A percentile compares a stretch with the other conserved stretches of the same genome.
These are phyloP conservation scores for Dicrurus megarhynchus DNA, from an alignment of 2,113 vertebrate species.

Conservation along the genomic window DNA sequence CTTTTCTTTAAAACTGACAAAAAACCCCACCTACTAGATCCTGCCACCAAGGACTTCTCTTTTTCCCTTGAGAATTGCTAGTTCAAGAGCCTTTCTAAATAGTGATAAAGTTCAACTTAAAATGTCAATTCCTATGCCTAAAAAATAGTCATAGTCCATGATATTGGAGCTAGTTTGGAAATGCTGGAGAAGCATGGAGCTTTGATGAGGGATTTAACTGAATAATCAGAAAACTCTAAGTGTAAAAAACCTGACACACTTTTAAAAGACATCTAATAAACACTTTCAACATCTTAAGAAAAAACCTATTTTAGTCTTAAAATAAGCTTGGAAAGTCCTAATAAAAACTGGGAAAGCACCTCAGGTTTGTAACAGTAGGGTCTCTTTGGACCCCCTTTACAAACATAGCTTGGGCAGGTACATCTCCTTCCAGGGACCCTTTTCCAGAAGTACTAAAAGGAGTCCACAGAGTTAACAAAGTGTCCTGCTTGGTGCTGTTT, in stretches of 20 bases:
- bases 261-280: background rate
- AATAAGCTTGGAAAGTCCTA: background rate
- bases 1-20: background rate
- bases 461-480: background rate
- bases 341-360: background rate
- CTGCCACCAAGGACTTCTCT: background rate
- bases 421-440: background rate
- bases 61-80: background rate
- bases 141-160: background rate
- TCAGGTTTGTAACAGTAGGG: background rate
- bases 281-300: background rate
- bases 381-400: background rate
- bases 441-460: background rate
- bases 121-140: background rate
- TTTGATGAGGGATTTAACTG: background rate
- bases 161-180: background rate
- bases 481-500: background rate
- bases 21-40: accelerated
- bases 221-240: background rate
- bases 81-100: background rate
- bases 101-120: background rate
- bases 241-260: accelerated
- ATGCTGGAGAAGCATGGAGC: background rate
- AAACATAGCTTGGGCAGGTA: background rate
- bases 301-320: background rate